Evolutionary conservation across 2,797 vertebrate species (phyloP), one percentile per base, ranked within the genome.

Genomic region (Moxostoma hubbsi): DNA sequence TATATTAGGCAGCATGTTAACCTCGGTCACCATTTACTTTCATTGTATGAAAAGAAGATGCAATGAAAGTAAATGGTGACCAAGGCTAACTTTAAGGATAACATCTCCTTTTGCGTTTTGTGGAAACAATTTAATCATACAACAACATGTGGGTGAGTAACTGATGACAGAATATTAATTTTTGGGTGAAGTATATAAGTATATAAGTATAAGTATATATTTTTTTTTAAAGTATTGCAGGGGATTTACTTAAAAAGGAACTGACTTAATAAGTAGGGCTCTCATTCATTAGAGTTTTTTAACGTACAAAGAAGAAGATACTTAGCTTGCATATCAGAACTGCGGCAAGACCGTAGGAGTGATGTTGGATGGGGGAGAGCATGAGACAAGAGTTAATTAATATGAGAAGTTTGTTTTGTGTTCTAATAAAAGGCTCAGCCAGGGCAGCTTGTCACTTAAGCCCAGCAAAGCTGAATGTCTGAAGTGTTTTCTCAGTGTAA

Each of bases 321-420:
- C 90, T 91, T 90, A 90, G 91, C 88, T 90, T 85, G 86, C 81
- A 77, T 89, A 87, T 89, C 88, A 86, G 82, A 73, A 61, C 75
- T 64, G 53, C 24, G 24, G 24, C 24, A 24, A 53, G 43, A 47
- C 8, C 55, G 12, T 49, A 16, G 61, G 81, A 84, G 80, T 46
- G 75, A 77, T 75, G 80, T 73, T 24, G 24, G 24, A 2, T 24
- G 24, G 24, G 9, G 77, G 89, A 84, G 90, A 83, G 63, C 69
- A 65, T 78, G 72, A 78, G 81, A 91, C 80, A 67, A 16, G 87
- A 89, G 89, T 94, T 95, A 95, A 96, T 96, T 94, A 96, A 94
- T 94, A 92, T 88, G 90, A 95, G 91, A 93, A 94, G 93, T 96
- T 96, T 95, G 93, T 92, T 94, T 95, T 94, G 92, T 85, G 88